Percentiles rank a stretch among this genome's conserved stretches.
Evolutionary conservation across 1,140 invertebrate species (phyloP).

Genomic region (Dinoponera quadriceps): DNA sequence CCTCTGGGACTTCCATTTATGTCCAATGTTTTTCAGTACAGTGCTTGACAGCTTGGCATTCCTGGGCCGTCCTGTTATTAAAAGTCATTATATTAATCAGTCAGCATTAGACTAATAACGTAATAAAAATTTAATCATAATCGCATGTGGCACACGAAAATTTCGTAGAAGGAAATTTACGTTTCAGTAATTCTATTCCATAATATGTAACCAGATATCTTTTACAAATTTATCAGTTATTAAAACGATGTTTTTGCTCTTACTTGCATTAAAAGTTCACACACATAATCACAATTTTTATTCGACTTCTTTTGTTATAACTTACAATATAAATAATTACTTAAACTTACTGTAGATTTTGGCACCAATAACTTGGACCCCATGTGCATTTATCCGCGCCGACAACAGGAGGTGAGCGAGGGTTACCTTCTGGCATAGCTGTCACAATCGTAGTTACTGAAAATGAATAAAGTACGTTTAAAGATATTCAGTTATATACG

Average conservation of each 20-base stretch:
- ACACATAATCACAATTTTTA: no score
- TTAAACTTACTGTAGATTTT: constrained; percentile 91
- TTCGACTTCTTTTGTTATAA: neutral
- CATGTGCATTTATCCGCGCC: constrained; percentile 90
- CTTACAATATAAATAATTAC: no score
- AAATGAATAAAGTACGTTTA: constrained; percentile 51
- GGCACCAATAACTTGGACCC: constrained; percentile 94
- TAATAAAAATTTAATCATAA: neutral
- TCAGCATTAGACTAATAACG: neutral
- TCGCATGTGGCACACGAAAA: neutral
- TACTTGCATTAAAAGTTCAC: neutral
- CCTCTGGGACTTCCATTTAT: constrained; percentile 89
- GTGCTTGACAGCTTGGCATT: constrained; percentile 92
- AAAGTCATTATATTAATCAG: no score
- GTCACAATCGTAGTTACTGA: constrained; percentile 75
- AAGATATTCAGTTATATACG: neutral
- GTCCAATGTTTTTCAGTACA: constrained; percentile 95
- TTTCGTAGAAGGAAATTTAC: neutral
- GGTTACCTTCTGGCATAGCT: constrained; percentile 60
- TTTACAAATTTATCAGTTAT: neutral
- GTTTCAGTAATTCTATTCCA: constrained; percentile 14
- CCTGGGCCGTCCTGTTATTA: constrained; percentile 87
- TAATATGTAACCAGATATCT: constrained; percentile 2
- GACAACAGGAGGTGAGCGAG: constrained; percentile 85
- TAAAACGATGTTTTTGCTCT: neutral